phyloP scores from a whole-genome alignment of 1,140 invertebrate species.

The Ganaspis sp. region DNA sequence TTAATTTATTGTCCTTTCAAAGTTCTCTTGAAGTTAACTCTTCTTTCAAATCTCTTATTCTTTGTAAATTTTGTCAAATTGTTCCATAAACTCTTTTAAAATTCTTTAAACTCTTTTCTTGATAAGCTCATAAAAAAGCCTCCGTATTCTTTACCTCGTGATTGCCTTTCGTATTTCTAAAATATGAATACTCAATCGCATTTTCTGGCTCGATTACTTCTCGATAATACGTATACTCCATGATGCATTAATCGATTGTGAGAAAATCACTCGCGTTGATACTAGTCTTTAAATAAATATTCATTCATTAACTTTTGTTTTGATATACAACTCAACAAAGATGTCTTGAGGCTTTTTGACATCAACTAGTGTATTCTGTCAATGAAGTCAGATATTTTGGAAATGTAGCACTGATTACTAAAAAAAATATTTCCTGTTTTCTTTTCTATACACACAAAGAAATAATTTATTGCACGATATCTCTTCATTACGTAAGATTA shows the following conservation, averaged over 20 bases:
- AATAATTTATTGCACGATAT: background rate
- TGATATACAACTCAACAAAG: background rate
- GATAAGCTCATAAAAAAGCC: slow-evolving; percentile 13
- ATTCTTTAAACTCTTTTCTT: background rate
- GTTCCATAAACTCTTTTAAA: no score
- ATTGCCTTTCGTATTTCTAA: slow-evolving; percentile 21
- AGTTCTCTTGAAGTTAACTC: no score
- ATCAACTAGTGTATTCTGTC: background rate
- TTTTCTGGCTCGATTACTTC: slow-evolving; percentile 21
- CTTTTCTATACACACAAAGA: background rate
- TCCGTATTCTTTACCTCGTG: slow-evolving; percentile 26
- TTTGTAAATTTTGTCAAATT: no score
- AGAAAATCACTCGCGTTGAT: background rate
- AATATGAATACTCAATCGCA: slow-evolving; percentile 13
- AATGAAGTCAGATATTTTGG: background rate
- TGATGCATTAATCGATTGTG: background rate
- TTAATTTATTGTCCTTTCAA: background rate
- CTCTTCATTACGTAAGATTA: background rate
- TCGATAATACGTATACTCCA: background rate
- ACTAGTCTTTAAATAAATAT: background rate
- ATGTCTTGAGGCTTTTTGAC: background rate
- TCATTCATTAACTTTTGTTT: background rate
- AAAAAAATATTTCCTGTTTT: background rate
- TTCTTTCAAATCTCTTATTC: no score
- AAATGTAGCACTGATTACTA: background rate